phyloP scores from a whole-genome alignment of 2,888 invertebrate species.

The Ethmia dodecea region DNA sequence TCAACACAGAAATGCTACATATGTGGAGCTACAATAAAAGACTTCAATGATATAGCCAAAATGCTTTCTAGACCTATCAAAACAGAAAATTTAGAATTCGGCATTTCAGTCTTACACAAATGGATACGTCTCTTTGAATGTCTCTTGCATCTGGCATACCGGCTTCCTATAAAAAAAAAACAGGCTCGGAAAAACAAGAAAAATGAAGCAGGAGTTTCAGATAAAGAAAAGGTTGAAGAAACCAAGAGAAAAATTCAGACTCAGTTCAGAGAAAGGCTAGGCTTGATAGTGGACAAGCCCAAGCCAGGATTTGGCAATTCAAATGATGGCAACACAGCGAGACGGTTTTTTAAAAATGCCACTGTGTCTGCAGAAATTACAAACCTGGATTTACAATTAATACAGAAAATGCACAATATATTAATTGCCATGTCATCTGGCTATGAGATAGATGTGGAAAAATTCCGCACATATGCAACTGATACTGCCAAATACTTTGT shows the following conservation, averaged over 20 bases:
- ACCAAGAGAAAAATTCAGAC: constrained; percentile 1
- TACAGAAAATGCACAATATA: constrained; percentile 3
- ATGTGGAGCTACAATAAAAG: constrained; percentile 12
- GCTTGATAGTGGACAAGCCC: constrained; percentile 5
- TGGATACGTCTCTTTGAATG: not conserved
- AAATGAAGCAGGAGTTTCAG: no score
- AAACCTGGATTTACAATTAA: constrained; percentile 3
- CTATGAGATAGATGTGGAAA: constrained; percentile 9
- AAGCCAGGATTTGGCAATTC: constrained; percentile 3
- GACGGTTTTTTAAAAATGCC: constrained; percentile 7
- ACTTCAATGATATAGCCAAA: constrained; percentile 9
- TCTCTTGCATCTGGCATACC: not conserved
- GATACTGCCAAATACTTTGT: constrained; percentile 25
- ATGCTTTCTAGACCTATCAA: not conserved
- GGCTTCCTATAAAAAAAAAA: constrained; percentile 3
- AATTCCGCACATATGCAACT: constrained; percentile 13
- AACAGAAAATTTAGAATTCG: not conserved
- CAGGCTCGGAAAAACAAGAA: not conserved
- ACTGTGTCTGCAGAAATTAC: constrained; percentile 2
- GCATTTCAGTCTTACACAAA: not conserved
- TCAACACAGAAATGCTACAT: constrained; percentile 15
- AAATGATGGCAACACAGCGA: constrained; percentile 7
- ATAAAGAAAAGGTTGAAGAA: constrained; percentile 3
- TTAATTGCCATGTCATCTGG: constrained; percentile 14
- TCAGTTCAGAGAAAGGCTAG: constrained; percentile 2